Evolutionary conservation across 1,140 invertebrate species (phyloP), one percentile per base, ranked within the genome.

Genomic region (Odontomachus brunneus): DNA sequence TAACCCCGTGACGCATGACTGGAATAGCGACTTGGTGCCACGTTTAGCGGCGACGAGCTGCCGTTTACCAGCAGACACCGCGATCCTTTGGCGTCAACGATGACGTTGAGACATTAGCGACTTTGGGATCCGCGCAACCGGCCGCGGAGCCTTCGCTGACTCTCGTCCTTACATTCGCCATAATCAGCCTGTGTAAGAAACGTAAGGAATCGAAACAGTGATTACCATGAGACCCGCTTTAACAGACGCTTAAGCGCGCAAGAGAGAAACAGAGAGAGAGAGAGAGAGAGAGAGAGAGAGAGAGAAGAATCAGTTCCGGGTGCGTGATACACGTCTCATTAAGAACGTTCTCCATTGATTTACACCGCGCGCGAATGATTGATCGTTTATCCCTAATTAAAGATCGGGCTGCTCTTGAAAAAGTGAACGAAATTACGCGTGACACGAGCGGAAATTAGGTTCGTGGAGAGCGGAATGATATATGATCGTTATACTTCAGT

Each of bases 371-470:
- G 7, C 73, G 44, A 84, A 67, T 88, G 87, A 88, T 88, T 85
- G 86, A 88, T 89, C 84, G 88, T 89, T 89, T 89, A 89, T 51
- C 81, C 83, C 84, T 89, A 89, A 89, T 89, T 88, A 89, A 81
- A 86, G 71, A 84, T 88, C 80, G 74, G 83, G 66, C 19, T 65
- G 80, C 60, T 75, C 71, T 63, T 69, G 75, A 90, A 90, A 89
- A 90, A 90, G 81, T 83, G 66, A 73, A 86, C 83, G 88, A 90
- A 90, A 90, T 89, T 88, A 90, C 72, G 87, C 84, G 87, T 90
- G 89, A 90, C 89, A 86, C 74, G 84, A 86, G 88, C 81, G 89
- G 89, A 90, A 90, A 90, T 90, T 89, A 89, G 85, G 82, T 88
- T 75, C 71, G 69, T 53, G 67, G 65, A 74, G 86, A 75, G 62